phyloP scores from a whole-genome alignment of 2,797 vertebrate species.

The Aratinga solstitialis region DNA sequence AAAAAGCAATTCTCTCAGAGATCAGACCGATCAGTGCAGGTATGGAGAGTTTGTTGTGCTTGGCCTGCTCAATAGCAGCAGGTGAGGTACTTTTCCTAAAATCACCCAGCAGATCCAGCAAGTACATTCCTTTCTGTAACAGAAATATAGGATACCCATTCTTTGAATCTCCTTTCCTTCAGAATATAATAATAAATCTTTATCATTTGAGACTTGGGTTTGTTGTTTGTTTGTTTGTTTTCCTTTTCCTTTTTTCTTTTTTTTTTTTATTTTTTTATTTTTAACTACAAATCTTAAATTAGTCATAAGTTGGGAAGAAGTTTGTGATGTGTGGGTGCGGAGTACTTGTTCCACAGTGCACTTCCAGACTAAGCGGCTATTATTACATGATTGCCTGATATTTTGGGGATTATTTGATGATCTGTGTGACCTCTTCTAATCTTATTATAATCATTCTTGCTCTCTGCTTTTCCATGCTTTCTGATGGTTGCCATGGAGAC shows the following conservation, averaged over 20 bases:
- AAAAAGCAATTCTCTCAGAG: background rate
- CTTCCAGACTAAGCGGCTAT: background rate
- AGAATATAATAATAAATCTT: background rate
- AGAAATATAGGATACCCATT: background rate
- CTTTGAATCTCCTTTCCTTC: background rate
- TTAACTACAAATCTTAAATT: background rate
- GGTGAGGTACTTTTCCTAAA: background rate
- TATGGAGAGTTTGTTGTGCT: background rate
- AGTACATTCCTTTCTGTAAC: background rate
- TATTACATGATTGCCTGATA: background rate
- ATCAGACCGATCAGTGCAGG: background rate
- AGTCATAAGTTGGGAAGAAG: background rate
- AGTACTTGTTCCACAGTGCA: background rate
- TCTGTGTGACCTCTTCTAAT: conserved; percentile 61
- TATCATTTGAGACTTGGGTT: background rate
- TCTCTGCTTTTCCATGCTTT: conserved; percentile 35
- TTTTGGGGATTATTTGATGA: conserved; percentile 31
- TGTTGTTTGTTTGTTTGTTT: background rate
- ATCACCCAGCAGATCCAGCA: background rate
- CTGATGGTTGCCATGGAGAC: conserved; percentile 55
- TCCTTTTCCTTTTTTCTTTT: background rate
- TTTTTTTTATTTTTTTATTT: background rate
- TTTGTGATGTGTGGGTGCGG: background rate
- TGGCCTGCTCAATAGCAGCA: background rate
- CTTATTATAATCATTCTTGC: conserved; percentile 53